Conservation (phyloP, 2,113 vertebrate genomes). For the Otocyon megalotis region DNA sequence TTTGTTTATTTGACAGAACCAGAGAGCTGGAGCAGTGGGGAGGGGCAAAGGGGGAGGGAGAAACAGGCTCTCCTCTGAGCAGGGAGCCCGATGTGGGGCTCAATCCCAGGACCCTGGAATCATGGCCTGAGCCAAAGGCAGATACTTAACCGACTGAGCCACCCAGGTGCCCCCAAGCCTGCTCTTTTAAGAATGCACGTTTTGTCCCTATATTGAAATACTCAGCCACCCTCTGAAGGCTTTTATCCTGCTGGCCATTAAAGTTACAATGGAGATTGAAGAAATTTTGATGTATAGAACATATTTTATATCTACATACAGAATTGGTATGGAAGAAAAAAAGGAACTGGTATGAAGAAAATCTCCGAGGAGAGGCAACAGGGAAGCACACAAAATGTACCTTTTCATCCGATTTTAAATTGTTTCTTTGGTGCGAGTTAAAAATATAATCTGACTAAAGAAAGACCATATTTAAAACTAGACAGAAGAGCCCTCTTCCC, state of each 20-base stretch:
- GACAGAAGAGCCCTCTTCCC: not conserved
- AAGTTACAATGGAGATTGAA: not conserved
- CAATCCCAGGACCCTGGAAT: not conserved
- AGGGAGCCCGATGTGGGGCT: not conserved
- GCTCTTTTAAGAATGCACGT: not conserved
- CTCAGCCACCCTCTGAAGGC: not conserved
- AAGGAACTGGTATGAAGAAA: too few relatives aligned
- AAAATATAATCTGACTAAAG: slow-evolving; percentile 15
- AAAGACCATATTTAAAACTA: not conserved
- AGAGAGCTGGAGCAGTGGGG: not conserved
- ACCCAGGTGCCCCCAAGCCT: not conserved
- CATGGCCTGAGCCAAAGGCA: not conserved
- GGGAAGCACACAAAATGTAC: not conserved
- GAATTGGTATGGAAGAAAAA: not conserved
- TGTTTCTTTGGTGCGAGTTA: not conserved
- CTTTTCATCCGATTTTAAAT: not conserved
- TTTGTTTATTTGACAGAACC: too few relatives aligned
- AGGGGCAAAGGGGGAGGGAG: not conserved
- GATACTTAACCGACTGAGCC: not conserved
- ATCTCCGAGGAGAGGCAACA: not conserved
- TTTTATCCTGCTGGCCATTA: not conserved
- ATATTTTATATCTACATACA: not conserved
- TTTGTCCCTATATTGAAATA: not conserved
- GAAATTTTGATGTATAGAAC: not conserved
- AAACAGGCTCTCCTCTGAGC: not conserved